Base-by-base conservation (phyloP, 2,797 vertebrate genomes). In the Antennarius maculatus region DNA sequence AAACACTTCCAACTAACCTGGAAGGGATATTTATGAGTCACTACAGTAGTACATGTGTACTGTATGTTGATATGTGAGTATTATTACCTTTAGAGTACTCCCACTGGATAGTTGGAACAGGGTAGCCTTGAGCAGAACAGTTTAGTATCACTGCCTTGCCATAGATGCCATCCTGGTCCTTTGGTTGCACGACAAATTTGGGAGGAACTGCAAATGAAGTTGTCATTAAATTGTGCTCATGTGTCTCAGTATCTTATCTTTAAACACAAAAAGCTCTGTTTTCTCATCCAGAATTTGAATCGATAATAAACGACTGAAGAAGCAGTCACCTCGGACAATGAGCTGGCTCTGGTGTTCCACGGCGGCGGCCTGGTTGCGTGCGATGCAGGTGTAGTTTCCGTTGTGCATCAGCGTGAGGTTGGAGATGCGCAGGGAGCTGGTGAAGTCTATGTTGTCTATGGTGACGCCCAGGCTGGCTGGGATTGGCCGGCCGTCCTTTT, bases 361-460 rank as follows among this genome's bases (percentile, higher is more conserved):
- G 0, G 97, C 96, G 0, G 97, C 97, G 0, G 97, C 97, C 46
- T 98, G 96, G 4, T 99, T 99, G 31, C 96, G 92, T 10, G 97
- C 97, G 0, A 99, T 96, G 89, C 97, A 99, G 31, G 97, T 99
- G 53, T 99, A 99, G 69, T 98, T 99, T 55, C 97, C 97, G 1
- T 99, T 99, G 92, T 99, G 97, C 92, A 96, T 92, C 59, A 98
- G 92, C 0, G 97, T 98, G 42, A 99, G 97, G 86, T 99, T 99
- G 88, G 97, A 99, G 86, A 99, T 95, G 48, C 97, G 93, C 70
- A 99, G 70, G 55, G 97, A 99, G 93, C 97, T 99, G 81, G 97
- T 98, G 81, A 99, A 99, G 86, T 99, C 97, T 0, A 98, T 99
- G 91, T 98, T 98, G 94, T 99, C 97, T 42, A 99, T 97, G 29